phyloP scores from a whole-genome alignment of 37 sponge, comb jelly and placozoan genomes.

The Crambe crambe region DNA sequence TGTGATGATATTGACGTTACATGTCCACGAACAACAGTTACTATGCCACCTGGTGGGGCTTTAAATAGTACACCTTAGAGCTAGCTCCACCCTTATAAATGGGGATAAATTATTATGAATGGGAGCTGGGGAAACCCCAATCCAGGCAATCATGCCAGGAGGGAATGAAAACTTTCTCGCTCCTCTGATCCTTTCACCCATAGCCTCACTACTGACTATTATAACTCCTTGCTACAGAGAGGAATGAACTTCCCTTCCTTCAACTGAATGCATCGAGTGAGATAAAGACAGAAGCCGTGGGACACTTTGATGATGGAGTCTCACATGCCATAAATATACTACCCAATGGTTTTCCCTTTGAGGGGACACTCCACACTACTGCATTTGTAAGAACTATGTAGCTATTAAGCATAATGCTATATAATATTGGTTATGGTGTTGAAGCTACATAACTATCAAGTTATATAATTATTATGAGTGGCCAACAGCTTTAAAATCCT shows the following conservation, averaged over 20 bases:
- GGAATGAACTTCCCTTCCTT: constrained; percentile 1
- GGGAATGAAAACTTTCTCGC: no score
- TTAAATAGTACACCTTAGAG: not conserved
- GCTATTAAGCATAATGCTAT: not conserved
- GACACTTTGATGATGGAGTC: constrained; percentile 48
- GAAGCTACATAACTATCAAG: not conserved
- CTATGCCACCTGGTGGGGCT: no score
- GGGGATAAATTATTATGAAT: not conserved
- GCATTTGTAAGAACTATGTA: constrained; percentile 27
- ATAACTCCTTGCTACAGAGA: not conserved
- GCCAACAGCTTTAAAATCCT: not conserved
- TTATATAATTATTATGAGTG: not conserved
- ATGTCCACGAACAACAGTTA: no score
- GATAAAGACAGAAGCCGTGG: not conserved
- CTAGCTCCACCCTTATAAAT: not conserved
- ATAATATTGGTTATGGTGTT: not conserved
- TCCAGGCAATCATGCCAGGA: no score
- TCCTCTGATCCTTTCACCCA: no score
- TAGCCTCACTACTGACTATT: not conserved
- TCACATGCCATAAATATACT: constrained; percentile 26
- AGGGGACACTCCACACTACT: not conserved
- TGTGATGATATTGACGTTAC: constrained; percentile 26
- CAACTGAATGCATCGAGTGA: not conserved
- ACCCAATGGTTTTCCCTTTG: constrained; percentile 45
- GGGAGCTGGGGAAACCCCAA: no score